Conservation (phyloP, 2,113 vertebrate genomes). For the Pluvianellus socialis region DNA sequence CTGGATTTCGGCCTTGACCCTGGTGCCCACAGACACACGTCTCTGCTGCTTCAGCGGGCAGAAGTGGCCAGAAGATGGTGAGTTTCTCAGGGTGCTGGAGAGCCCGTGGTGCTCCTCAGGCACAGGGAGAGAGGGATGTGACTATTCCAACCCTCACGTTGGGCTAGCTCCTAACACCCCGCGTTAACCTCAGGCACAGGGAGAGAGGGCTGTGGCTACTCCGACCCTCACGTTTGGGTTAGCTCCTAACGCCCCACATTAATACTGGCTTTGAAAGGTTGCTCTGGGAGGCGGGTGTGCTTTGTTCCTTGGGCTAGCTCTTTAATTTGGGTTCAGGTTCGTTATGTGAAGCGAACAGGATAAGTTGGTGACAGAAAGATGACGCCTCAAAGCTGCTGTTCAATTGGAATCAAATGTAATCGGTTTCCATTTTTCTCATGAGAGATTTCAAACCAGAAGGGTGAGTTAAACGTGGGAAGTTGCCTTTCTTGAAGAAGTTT, state of each 20-base stretch:
- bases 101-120: neutral
- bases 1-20: neutral
- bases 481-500: neutral
- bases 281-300: neutral
- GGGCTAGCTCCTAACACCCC: neutral
- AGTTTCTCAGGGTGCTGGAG: fast-evolving
- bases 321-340: neutral
- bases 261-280: neutral
- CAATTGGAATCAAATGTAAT: fast-evolving
- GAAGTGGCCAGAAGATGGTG: neutral
- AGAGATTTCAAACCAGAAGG: neutral
- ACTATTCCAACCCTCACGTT: neutral
- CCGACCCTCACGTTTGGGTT: neutral
- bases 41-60: neutral
- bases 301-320: neutral
- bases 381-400: neutral
- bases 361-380: neutral
- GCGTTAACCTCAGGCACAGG: neutral
- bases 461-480: neutral
- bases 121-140: no score
- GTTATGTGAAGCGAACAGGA: fast-evolving
- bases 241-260: neutral
- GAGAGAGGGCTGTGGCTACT: no score
- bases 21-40: fast-evolving
- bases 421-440: fast-evolving